Base-by-base conservation (phyloP, 2,888 invertebrate genomes). In the Auanema freiburgensis region DNA sequence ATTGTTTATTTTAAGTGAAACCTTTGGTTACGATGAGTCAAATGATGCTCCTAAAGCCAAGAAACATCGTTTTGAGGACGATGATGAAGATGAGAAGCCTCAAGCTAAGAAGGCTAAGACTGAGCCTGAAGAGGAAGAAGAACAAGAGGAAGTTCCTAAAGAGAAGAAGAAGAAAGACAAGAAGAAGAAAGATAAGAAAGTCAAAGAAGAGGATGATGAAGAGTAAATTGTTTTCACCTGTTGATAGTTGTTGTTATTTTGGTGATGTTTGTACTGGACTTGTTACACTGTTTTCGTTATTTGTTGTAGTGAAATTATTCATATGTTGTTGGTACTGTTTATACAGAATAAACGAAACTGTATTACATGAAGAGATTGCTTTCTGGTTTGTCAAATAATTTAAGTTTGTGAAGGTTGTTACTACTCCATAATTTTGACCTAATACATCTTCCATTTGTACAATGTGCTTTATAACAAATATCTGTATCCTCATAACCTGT, bases 11-110 rank as follows among this genome's bases (percentile, higher is more conserved):
- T 78, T 60, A 44, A 78, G 81, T 43, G 79, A 82, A 54, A 80
- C 80, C 1, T 74, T 74, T 65, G 72, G 69, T 21, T 82, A 82
- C 65, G 81, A 82, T 56, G 67, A 67, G 14, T 65, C 74, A 10
- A 65, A 64, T 10, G 81, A 82, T 64, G 62, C 74, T 14, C 63
- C 75, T 12, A 67, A 67, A 33, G 51, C 53, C 23, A 68, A 65
- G 58, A 72, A 73, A 57, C 66, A 68, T 43, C 57, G 63, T 42
- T 62, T 59, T 24, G 60, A 59, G 6, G 69, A 71, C 16, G 65
- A 70, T 23, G 75, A 72, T 21, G 73, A 69, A 24, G 66, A 59
- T 14, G 66, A 61, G 42, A 68, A 63, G 24, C 58, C 51, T 1
- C 62, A 67, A 16, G 41, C 70, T 25, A 76, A 77, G 67, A 73